phyloP scores from a whole-genome alignment of 2,113 vertebrate genomes.

The Saimiri boliviensis region DNA sequence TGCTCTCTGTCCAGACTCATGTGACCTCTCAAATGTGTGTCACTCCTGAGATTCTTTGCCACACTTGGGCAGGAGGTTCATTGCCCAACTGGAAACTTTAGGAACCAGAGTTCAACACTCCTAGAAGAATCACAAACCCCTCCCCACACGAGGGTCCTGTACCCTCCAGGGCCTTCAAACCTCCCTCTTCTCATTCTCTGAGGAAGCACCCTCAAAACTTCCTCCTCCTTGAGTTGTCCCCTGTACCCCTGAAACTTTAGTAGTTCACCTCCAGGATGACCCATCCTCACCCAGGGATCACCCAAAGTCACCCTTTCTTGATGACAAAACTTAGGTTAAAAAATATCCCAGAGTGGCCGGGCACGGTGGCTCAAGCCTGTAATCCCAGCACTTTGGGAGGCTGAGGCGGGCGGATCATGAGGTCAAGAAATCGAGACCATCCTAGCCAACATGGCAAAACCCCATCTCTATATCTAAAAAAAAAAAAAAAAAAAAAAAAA shows the following conservation, averaged over 20 bases:
- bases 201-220: background rate
- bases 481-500: no score
- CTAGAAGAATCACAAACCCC: background rate
- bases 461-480: no score
- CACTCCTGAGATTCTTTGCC: background rate
- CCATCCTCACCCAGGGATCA: background rate
- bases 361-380: no score
- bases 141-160: background rate
- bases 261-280: background rate
- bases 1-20: background rate
- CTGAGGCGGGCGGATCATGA: no score
- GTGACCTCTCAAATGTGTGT: background rate
- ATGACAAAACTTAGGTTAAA: background rate
- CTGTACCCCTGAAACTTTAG: background rate
- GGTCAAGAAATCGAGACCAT: no score
- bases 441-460: no score
- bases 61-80: background rate
- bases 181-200: background rate
- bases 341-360: background rate
- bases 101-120: background rate
- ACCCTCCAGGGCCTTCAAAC: background rate
- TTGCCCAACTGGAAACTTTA: background rate
- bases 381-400: no score
- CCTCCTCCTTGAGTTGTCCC: background rate
- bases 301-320: background rate